Evolutionary conservation across 2,888 invertebrate species (phyloP).

Genomic region (Eilema sororculum): DNA sequence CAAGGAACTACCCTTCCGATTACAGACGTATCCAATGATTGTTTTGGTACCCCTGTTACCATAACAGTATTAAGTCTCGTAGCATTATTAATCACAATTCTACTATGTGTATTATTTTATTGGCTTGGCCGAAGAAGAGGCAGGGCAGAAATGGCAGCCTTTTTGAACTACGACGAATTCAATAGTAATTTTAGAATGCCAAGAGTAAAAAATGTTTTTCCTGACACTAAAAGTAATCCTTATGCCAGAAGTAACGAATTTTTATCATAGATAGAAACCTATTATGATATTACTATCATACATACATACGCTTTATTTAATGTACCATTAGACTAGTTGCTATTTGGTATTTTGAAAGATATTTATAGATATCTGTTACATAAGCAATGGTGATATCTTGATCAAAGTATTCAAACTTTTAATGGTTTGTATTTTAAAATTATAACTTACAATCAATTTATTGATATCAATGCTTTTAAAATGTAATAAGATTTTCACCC

Average conservation of each 20-base stretch:
- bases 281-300: neutral
- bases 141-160: slow-evolving; percentile 15
- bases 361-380: neutral
- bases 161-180: slow-evolving; percentile 33
- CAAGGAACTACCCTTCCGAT: neutral
- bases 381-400: neutral
- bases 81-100: slow-evolving; percentile 35
- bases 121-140: slow-evolving; percentile 42
- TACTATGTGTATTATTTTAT: slow-evolving; percentile 44
- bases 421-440: slow-evolving; percentile 1
- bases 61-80: slow-evolving; percentile 46
- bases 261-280: slow-evolving; percentile 14
- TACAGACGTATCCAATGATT: neutral
- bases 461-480: neutral
- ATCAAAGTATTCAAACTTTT: neutral
- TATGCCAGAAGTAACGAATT: slow-evolving; percentile 27
- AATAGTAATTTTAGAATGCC: slow-evolving; percentile 39
- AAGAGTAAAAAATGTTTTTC: slow-evolving; percentile 42
- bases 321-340: neutral
- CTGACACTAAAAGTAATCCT: slow-evolving; percentile 41
- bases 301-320: neutral
- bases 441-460: neutral
- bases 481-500: neutral
- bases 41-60: slow-evolving; percentile 52
- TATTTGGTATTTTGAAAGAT: slow-evolving; percentile 1